A percentile compares a stretch with the other conserved stretches of the same genome.
Conservation (phyloP, 1,140 invertebrate species). For the Chelonus insularis region DNA sequence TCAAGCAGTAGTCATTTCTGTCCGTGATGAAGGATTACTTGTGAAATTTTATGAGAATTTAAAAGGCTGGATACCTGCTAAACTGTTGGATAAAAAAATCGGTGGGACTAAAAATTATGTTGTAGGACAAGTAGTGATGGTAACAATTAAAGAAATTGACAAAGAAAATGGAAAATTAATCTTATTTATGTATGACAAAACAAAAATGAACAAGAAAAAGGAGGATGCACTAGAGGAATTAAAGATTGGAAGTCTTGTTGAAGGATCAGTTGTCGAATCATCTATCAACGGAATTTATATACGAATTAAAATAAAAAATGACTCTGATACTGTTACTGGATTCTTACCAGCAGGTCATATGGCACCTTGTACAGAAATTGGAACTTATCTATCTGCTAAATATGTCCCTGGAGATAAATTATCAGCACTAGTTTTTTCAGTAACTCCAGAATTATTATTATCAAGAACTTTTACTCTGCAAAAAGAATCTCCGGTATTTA, state of each 20-base stretch:
- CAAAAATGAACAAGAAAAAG: conserved; percentile 17
- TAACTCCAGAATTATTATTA: conserved; percentile 41
- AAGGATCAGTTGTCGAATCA: conserved; percentile 42
- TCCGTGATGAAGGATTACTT: conserved; percentile 56
- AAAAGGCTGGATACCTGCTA: conserved; percentile 62
- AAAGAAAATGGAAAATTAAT: conserved; percentile 50
- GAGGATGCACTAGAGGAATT: conserved; percentile 27
- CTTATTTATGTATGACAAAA: conserved; percentile 49
- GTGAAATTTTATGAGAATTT: conserved; percentile 66
- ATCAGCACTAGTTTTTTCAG: conserved; percentile 43
- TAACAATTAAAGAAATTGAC: conserved; percentile 55
- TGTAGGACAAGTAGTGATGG: conserved; percentile 65
- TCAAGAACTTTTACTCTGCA: conserved; percentile 39
- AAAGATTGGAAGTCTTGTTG: conserved; percentile 43
- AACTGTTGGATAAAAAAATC: conserved; percentile 58
- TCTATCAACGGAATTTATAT: conserved; percentile 43
- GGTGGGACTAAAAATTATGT: conserved; percentile 59
- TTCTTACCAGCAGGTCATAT: conserved; percentile 52
- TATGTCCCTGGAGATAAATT: conserved; percentile 41
- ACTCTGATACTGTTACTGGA: conserved; percentile 20
- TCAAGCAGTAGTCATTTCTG: conserved; percentile 62
- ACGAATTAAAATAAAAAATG: conserved; percentile 29
- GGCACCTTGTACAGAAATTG: conserved; percentile 44
- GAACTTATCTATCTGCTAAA: conserved; percentile 37
- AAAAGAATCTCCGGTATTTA: conserved; percentile 25